A percentile compares a stretch with the other conserved stretches of the same genome.
Evolutionary conservation across 2,888 invertebrate genomes (phyloP).

Genomic region (Drosophila colorata): DNA sequence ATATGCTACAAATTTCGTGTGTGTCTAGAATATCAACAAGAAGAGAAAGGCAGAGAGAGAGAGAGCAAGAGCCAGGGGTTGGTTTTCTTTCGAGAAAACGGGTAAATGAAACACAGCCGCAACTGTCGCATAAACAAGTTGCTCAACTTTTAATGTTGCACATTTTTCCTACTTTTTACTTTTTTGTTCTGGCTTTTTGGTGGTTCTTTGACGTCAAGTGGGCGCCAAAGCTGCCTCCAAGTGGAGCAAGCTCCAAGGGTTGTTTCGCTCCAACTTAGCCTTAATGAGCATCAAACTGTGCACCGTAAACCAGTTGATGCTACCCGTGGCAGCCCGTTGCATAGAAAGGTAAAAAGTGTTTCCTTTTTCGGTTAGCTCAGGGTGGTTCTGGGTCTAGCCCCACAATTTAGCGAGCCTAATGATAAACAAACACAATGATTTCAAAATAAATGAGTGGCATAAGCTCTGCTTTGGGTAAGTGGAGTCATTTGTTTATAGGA

Average conservation of each 20-base stretch:
- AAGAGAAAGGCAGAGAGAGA: slow-evolving; percentile 1
- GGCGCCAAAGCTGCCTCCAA: slow-evolving; percentile 36
- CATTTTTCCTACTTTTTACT: slow-evolving; percentile 44
- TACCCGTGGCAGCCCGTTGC: slow-evolving; percentile 6
- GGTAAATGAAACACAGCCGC: slow-evolving; percentile 46
- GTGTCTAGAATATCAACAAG: background rate
- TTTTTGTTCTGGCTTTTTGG: slow-evolving; percentile 6
- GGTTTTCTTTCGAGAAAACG: slow-evolving; percentile 16
- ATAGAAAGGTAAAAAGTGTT: slow-evolving; percentile 32
- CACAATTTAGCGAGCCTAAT: slow-evolving; percentile 47
- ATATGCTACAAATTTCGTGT: slow-evolving; percentile 41
- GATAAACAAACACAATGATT: slow-evolving; percentile 68
- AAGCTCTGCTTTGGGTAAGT: slow-evolving; percentile 56
- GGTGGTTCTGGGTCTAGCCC: slow-evolving; percentile 22
- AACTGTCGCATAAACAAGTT: slow-evolving; percentile 68
- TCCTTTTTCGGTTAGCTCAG: slow-evolving; percentile 11
- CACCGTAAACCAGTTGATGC: slow-evolving; percentile 63
- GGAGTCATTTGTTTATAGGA: slow-evolving; percentile 59
- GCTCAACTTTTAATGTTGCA: slow-evolving; percentile 71
- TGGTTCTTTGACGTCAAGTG: slow-evolving; percentile 33
- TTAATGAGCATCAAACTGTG: slow-evolving; percentile 72
- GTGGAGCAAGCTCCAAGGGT: slow-evolving; percentile 39
- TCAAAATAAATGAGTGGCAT: slow-evolving; percentile 64
- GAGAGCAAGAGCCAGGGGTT: background rate
- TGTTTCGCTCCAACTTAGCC: slow-evolving; percentile 60